Evolutionary conservation across 2,113 vertebrate species (phyloP), one percentile per base, ranked within the genome.

Genomic region (Sylvietta virens): DNA sequence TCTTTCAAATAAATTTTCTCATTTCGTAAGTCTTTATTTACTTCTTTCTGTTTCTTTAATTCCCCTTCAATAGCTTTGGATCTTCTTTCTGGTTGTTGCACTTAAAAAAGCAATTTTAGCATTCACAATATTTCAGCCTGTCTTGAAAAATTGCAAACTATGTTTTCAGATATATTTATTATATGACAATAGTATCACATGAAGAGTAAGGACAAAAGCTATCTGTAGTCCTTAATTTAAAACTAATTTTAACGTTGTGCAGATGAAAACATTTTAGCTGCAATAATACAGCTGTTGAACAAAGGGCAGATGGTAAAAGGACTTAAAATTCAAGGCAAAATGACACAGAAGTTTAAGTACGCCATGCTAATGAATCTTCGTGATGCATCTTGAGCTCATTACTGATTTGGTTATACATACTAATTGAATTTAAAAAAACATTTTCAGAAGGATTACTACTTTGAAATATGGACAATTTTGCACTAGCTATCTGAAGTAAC

Each of bases 1-100:
- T 97, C 94, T 97, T 98, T 97, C 87, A 99, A 97, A 94, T 90
- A 91, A 67, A 77, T 89, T 90, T 98, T 98, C 81, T 98, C 97
- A 81, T 97, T 96, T 70, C 93, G 39, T 97, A 99, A 97, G 35
- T 96, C 97, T 93, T 98, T 95, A 91, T 98, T 99, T 82, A 97
- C 95, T 95, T 98, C 97, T 78, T 97, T 98, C 92, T 99, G 74
- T 92, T 96, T 98, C 87, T 96, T 97, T 9, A 97, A 98, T 74
- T 98, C 98, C 83, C 82, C 96, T 97, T 99, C 98, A 95, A 98
- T 93, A 90, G 95, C 97, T 93, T 88, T 96, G 91, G 98, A 95
- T 95, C 96, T 98, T 94, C 93, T 97, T 98, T 99, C 98, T 92
- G 99, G 95, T 57, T 98, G 95, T 61, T 97, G 98, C 82, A 99